Evolutionary conservation across 1,140 invertebrate genomes (phyloP), one percentile per base, ranked within the genome.

Genomic region (Hetaerina americana): DNA sequence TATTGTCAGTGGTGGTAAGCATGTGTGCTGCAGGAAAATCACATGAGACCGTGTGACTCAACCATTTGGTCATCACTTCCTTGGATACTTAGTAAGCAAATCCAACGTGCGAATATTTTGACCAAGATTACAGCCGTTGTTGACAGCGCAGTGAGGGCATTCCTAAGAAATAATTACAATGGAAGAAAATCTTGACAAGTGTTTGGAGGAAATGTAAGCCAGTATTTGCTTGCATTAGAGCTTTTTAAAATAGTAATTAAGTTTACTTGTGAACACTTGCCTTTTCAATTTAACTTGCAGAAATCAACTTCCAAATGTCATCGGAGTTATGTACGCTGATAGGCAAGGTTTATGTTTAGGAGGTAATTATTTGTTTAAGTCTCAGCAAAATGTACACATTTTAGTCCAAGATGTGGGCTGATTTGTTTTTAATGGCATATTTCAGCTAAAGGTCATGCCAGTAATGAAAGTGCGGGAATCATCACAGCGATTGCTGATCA

Each of bases 401-500:
- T n/a, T n/a, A n/a, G n/a, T n/a, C n/a, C n/a, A n/a, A n/a, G n/a
- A 71, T 8, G 25, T 49, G 26, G 68, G 27, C 70, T 15, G 27
- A 70, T 74, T 71, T 57, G 2, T 57, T 57, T 2, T 57, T 1
- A 5, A 57, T n/a, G n/a, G n/a, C 29, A n/a, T 69, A 69, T 77
- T 75, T 24, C n/a, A 83, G 82, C 72, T 28, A 82, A 80, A 74
- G 82, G 82, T 18, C 74, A 76, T 73, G 80, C 80, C 57, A 81
- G 81, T 0, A 78, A 76, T 49, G 77, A 82, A 22, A 82, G 81
- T 73, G 79, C 82, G 66, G 82, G 82, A 5, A 75, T 82, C 69
- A 80, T 83, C 74, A 80, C 81, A 67, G 82, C 82, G 10, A 81
- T 83, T 71, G 78, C 80, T 1, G 78, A 81, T 72, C 77, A 81